Conservation (phyloP, 37 sponge, comb jelly and placozoan genomes). For the Spongilla lacustris region DNA sequence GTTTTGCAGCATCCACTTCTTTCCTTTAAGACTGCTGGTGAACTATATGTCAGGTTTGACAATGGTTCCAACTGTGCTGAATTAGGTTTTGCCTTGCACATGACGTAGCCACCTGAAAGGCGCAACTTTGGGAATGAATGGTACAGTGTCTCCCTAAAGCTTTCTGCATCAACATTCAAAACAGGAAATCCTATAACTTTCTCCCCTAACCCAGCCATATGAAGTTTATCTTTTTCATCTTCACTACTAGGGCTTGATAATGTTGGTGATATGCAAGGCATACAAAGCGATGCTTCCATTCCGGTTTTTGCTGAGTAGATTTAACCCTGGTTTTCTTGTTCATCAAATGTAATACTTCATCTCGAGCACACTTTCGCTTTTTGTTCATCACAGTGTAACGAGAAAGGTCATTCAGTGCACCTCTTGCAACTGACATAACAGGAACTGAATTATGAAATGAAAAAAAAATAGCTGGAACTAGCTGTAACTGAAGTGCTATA, state of each 20-base stretch:
- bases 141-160: conserved; percentile 16
- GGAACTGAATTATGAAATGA: too few species aligned
- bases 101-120: too few species aligned
- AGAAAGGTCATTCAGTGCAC: too few species aligned
- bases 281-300: conserved; percentile 55
- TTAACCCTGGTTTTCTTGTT: too few species aligned
- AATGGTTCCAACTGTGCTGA: conserved; percentile 34
- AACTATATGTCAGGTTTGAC: conserved; percentile 5
- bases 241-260: conserved; percentile 43
- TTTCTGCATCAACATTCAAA: conserved; percentile 13
- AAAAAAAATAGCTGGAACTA: too few species aligned
- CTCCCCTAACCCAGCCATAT: conserved; percentile 56
- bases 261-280: conserved; percentile 53
- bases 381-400: too few species aligned
- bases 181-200: conserved; percentile 38
- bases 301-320: neutral
- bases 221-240: conserved; percentile 40
- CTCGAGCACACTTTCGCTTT: too few species aligned
- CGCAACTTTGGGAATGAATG: too few species aligned
- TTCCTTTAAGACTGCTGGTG: conserved; percentile 35
- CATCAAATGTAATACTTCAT: too few species aligned
- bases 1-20: conserved; percentile 45
- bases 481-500: too few species aligned
- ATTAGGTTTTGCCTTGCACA: too few species aligned
- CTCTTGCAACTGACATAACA: too few species aligned